Evolutionary conservation across 2,888 invertebrate genomes (phyloP).

Genomic region (Nudaria mundana): DNA sequence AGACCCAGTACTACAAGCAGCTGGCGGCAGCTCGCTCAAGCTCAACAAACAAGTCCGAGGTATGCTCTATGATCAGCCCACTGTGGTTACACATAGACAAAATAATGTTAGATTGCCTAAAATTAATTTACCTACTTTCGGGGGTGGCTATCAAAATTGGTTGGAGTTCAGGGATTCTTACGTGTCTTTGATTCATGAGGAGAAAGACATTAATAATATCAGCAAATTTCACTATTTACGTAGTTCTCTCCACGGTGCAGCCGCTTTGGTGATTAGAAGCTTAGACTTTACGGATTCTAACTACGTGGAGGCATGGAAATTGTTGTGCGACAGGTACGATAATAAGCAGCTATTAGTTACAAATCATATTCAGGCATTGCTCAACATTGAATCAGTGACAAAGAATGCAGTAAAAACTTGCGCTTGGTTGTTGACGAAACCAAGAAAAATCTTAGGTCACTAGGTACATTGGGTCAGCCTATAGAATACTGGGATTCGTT

Average conservation of each 20-base stretch:
- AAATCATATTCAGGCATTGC: too few species aligned
- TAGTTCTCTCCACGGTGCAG: constrained; percentile 17
- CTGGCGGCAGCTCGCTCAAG: neutral
- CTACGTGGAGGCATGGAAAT: neutral
- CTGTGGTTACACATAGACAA: neutral
- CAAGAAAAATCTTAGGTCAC: neutral
- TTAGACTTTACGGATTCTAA: constrained; percentile 14
- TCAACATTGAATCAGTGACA: too few species aligned
- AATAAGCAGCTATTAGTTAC: neutral
- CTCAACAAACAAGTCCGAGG: neutral
- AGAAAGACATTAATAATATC: neutral
- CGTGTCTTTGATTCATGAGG: constrained; percentile 1
- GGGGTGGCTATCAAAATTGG: constrained; percentile 3
- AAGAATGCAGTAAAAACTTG: neutral
- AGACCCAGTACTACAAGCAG: neutral
- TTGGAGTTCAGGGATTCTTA: constrained; percentile 6
- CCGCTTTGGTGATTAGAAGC: constrained; percentile 17
- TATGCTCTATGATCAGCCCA: constrained; percentile 8
- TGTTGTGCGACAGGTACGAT: too few species aligned
- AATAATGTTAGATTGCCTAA: constrained; percentile 8
- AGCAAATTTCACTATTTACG: constrained; percentile 8
- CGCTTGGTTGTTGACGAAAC: neutral
- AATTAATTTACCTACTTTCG: constrained; percentile 6
- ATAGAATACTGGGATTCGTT: neutral
- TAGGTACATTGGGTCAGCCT: neutral